Base-by-base conservation (phyloP, 2,888 invertebrate genomes). In the Spicauda simplicius region DNA sequence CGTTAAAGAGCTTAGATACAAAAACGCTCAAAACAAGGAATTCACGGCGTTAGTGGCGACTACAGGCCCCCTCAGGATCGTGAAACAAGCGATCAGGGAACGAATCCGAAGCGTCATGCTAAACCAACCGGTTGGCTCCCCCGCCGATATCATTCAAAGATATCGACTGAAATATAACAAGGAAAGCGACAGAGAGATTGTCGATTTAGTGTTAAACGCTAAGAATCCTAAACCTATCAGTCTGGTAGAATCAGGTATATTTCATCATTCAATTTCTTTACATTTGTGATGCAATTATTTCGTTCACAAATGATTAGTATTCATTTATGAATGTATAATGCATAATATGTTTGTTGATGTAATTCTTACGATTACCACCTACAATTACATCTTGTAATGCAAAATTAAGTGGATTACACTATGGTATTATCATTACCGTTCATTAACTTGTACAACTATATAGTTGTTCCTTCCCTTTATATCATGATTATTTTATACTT, bases 71-170 rank as follows among this genome's bases (percentile, higher is more conserved):
- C 71, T 77, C 73, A 82, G 84, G 48, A 70, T 72, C n/a, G 76
- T 90, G 71, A 91, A 90, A 74, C 77, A 84, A 64, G 75, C 72
- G 8, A 75, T 91, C 20, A 86, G 91, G 55, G 84, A 85, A 50
- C 88, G 91, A 67, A 77, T 91, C 30, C 75, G 81, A 57, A 69
- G 65, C 19, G 78, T 80, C 11, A 87, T 90, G 86, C 70, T 86
- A 65, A 83, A 81, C 70, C 82, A 86, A 69, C 53, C 72, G 6
- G 84, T 91, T 48, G 83, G 82, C 59, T 58, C 72, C 45, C 63
- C 74, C 20, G 30, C 41, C 2, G 75, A 80, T 1, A 80, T 89
- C 58, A 72, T 84, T 30, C 72, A 70, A 11, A 69, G 71, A 19
- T 91, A 92, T 74, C 85, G 88, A 64, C 63, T 77, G 62, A 72